Conservation (phyloP, 2,113 vertebrate species). For the Castor canadensis region DNA sequence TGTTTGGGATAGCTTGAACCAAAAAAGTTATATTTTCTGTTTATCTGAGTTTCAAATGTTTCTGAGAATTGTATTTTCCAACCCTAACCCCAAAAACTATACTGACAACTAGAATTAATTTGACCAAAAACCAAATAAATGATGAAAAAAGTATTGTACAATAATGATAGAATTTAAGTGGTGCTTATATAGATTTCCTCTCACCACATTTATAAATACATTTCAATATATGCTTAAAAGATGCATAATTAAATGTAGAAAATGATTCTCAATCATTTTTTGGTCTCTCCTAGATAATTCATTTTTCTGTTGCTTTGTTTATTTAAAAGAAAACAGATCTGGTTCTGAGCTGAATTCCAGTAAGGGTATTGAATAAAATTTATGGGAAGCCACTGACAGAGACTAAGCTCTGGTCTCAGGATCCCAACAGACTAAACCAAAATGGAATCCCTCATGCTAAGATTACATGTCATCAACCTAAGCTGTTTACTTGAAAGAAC, state of each 20-base stretch:
- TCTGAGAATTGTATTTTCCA: background rate
- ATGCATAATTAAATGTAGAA: too few relatives aligned
- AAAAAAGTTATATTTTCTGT: background rate
- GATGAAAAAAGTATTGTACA: background rate
- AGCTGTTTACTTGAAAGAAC: too few relatives aligned
- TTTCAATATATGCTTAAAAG: background rate
- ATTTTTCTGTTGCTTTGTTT: too few relatives aligned
- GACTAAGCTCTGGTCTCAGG: background rate
- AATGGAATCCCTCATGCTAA: background rate
- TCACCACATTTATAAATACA: background rate
- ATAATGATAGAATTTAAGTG: background rate
- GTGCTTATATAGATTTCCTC: background rate
- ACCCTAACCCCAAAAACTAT: background rate
- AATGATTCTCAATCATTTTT: too few relatives aligned
- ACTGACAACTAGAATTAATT: background rate
- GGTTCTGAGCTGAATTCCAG: background rate
- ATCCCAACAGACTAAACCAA: background rate
- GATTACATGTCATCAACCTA: too few relatives aligned
- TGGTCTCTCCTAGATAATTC: too few relatives aligned
- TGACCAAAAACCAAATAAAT: too few relatives aligned
- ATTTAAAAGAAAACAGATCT: background rate
- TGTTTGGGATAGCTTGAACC: too few relatives aligned
- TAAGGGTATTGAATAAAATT: background rate
- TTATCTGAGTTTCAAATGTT: background rate
- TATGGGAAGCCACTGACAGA: background rate